Base-by-base conservation (phyloP, 2,888 invertebrate genomes). In the Caenorhabditis virilis region DNA sequence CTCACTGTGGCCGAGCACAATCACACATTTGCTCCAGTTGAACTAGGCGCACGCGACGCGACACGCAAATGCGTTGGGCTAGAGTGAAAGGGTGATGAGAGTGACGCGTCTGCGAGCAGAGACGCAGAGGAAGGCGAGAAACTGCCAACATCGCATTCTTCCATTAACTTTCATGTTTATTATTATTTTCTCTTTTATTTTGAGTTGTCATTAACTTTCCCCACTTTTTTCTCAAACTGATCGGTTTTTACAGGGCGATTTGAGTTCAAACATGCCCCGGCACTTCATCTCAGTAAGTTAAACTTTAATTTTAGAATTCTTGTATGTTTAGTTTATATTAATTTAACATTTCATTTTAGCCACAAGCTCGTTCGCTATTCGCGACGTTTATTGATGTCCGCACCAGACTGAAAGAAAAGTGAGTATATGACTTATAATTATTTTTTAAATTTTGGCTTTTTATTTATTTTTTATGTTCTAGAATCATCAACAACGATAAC, bases 311-410 rank as follows among this genome's bases (percentile, higher is more conserved):
- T 30, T 30, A 30, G 30, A 30, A 30, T 30, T 30, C 30, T 30
- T 30, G 13, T 30, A 30, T 30, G 30, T 30, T 30, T 30, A 30
- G 30, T 30, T 30, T 30, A 30, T 30, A 30, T 30, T 30, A 30
- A 30, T 30, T 30, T 7, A 47, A 47, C 47, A 47, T 47, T 47
- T 47, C 26, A 47, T 47, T 47, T 47, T 47, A 47, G 47, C 47
- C 47, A n/a, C 25, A 47, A 47, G 5, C 46, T 26, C 46, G 46
- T n/a, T 45, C 46, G 22, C 46, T 45, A 22, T 45, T 16, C 46
- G 18, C 23, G 5, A 45, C 22, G 16, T 45, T 45, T 45, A 5
- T 26, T 22, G 26, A 45, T 45, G 46, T 45, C 26, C 15, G 46
- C 26, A 26, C 47, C 16, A 47, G 27, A 25, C 47, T 47, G 22